These are phyloP conservation scores for Hemithea aestivaria DNA, from an alignment of 2,888 invertebrate genomes.

Conservation along the genomic window DNA sequence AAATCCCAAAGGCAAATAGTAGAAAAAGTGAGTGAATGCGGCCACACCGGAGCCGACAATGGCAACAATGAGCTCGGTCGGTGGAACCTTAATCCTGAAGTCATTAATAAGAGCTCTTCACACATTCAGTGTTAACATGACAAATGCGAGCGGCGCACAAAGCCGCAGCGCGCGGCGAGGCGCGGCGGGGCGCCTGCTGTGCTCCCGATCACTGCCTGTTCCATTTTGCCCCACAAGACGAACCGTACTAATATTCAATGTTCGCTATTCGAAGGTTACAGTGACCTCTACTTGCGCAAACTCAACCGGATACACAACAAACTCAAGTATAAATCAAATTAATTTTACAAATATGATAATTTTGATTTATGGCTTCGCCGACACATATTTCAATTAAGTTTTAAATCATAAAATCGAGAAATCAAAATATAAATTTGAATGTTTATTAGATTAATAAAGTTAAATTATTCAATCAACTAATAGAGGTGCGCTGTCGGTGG, in stretches of 20 bases:
- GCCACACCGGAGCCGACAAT: conserved; percentile 42
- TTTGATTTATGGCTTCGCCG: conserved; percentile 29
- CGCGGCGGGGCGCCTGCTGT: conserved; percentile 28
- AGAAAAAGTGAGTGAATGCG: conserved; percentile 47
- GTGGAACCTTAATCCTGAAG: conserved; percentile 63
- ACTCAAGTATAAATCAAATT: conserved; percentile 28
- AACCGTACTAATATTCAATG: conserved; percentile 9
- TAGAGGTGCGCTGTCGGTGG: conserved; percentile 22
- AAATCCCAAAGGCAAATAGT: conserved; percentile 49
- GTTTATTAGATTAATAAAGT: conserved; percentile 33
- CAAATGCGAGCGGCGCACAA: conserved; percentile 64
- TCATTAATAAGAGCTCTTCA: conserved; percentile 75
- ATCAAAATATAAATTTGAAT: conserved; percentile 30
- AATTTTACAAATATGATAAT: conserved; percentile 31
- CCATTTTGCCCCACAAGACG: conserved; percentile 41
- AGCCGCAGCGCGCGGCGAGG: conserved; percentile 53
- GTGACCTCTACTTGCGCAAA: conserved; percentile 15
- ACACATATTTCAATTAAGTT: conserved; percentile 33
- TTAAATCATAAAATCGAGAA: conserved; percentile 32
- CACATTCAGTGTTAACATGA: conserved; percentile 76
- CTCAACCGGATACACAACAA: conserved; percentile 23
- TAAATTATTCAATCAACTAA: conserved; percentile 34
- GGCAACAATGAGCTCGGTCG: conserved; percentile 45
- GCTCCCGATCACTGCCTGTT: conserved; percentile 48
- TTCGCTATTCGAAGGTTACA: neutral